Evolutionary conservation across 2,888 invertebrate species (phyloP).

Genomic region (Drosophila robusta): DNA sequence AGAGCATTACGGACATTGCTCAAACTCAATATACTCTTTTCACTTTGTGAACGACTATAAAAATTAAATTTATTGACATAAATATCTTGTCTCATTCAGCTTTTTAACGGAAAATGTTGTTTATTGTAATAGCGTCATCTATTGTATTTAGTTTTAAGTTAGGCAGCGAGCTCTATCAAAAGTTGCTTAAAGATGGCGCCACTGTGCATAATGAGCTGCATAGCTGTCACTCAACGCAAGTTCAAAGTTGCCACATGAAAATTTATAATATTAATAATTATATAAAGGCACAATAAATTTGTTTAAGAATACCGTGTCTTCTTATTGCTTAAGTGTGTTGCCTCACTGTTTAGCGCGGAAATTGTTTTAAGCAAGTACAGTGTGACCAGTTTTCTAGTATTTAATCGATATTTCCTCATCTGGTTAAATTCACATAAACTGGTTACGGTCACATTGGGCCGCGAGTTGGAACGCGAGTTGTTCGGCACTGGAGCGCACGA

Average conservation of each 20-base stretch:
- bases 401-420: conserved; percentile 12
- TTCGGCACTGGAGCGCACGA: conserved; percentile 43
- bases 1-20: too few species aligned
- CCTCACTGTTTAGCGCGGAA: not conserved
- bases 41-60: too few species aligned
- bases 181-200: conserved; percentile 24
- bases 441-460: conserved; percentile 48
- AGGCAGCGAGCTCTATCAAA: not conserved
- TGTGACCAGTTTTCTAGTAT: conserved; percentile 13
- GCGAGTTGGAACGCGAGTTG: conserved; percentile 58
- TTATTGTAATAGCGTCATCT: conserved; percentile 11
- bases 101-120: not conserved
- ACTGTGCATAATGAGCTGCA: not conserved
- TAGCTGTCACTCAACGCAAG: not conserved
- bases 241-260: not conserved
- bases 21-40: too few species aligned
- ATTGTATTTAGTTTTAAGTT: not conserved
- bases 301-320: not conserved
- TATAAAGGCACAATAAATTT: not conserved
- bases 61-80: not conserved
- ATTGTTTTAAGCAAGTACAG: not conserved
- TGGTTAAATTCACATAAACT: not conserved
- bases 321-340: not conserved
- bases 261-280: not conserved
- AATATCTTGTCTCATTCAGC: not conserved